Evolutionary conservation across 2,888 invertebrate species (phyloP), one percentile per base, ranked within the genome.

Genomic region (Pemphredon lugubris): DNA sequence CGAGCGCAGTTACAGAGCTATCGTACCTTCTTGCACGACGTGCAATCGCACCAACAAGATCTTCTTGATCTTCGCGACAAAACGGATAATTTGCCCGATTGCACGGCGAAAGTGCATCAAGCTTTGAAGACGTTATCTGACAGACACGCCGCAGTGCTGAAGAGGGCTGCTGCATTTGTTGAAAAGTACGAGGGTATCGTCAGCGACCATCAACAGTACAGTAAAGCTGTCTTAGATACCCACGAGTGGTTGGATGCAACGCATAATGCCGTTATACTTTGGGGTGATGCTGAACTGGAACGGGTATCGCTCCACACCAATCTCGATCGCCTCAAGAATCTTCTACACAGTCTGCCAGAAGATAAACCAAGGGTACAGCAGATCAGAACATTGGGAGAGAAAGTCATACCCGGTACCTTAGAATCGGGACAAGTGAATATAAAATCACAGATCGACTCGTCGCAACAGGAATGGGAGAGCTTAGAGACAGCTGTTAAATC

Each of bases 401-500:
- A 96, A 88, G 97, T 98, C 0, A 93, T 97, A 39, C 96, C 96
- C 1, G 96, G 96, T 20, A 97, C 97, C 0, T 91, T 95, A 32
- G 95, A 95, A 84, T 93, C 92, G 44, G 97, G 97, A 0, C 96
- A 97, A 90, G 92, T 94, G 0, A 95, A 96, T 81, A 95, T 97
- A n/a, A 92, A 96, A 70, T 94, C 95, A 9, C 96, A 97, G 90
- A 94, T 97, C 40, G 96, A 97, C 85, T 93, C 94, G 7, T 95
- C 96, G 0, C 96, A 96, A 84, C 96, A 96, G 86, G 96, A 97
- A 90, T 97, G 97, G 97, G 95, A 96, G 88, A 94, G 95, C 11
- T 90, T 97, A 0, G 91, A 94, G 0, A 95, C 96, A 0, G 92
- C 94, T 16, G 93, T 96, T 1, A 93, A 93, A 81, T 94, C 94